Evolutionary conservation across 2,797 vertebrate species (phyloP).

Genomic region (Simalia tracyae): DNA sequence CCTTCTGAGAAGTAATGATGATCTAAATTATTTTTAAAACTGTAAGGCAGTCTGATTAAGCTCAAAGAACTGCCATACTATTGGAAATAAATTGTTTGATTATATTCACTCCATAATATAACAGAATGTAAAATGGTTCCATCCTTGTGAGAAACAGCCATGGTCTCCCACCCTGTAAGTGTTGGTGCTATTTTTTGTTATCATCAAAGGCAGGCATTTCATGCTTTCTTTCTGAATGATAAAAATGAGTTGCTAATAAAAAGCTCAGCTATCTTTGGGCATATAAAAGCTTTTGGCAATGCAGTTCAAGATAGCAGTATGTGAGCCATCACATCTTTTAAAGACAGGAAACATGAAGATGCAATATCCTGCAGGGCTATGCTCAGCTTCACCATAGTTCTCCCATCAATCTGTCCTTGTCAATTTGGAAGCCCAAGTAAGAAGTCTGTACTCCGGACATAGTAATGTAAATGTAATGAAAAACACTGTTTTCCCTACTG

Average conservation of each 20-base stretch:
- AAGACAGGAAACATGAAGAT: background rate
- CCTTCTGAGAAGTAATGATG: background rate
- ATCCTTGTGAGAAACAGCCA: background rate
- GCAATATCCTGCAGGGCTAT: background rate
- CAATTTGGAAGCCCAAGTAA: background rate
- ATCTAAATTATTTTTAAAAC: constrained; percentile 6
- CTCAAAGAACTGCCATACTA: background rate
- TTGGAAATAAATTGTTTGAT: background rate
- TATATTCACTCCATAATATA: background rate
- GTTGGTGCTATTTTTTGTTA: background rate
- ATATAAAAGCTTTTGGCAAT: background rate
- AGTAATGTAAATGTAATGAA: constrained; percentile 45
- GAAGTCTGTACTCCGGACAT: background rate
- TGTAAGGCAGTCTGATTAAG: background rate
- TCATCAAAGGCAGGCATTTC: background rate
- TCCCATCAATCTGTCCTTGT: background rate
- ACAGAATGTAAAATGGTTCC: background rate
- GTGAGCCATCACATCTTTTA: background rate
- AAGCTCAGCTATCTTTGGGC: background rate
- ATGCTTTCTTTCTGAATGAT: background rate
- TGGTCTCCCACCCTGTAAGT: background rate
- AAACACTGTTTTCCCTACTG: constrained; percentile 48
- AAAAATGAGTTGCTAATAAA: background rate
- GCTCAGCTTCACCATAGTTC: background rate
- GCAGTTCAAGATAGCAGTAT: background rate